Conservation (phyloP, 2,888 invertebrate species). For the Endomychus coccineus region DNA sequence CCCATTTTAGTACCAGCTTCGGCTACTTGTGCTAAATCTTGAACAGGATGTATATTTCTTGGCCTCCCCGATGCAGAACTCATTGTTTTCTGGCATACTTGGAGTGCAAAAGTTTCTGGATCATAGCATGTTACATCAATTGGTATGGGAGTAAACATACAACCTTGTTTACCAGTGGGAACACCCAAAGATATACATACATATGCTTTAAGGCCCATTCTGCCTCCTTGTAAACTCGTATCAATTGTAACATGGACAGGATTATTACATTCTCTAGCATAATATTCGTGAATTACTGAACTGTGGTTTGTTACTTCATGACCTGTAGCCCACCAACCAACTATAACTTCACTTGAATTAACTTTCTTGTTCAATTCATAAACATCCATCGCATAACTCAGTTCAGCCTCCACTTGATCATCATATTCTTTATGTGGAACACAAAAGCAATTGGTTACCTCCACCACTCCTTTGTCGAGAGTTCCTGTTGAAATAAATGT, state of each 20-base stretch:
- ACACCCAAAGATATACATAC: slow-evolving; percentile 90
- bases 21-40: slow-evolving; percentile 72
- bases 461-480: slow-evolving; percentile 85
- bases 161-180: slow-evolving; percentile 85
- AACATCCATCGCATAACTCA: slow-evolving; percentile 93
- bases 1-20: slow-evolving; percentile 77
- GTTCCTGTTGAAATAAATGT: slow-evolving; percentile 54
- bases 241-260: slow-evolving; percentile 95
- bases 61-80: slow-evolving; percentile 41
- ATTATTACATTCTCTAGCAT: slow-evolving; percentile 86
- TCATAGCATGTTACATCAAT: slow-evolving; percentile 85
- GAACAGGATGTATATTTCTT: slow-evolving; percentile 42
- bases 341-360: slow-evolving; percentile 86
- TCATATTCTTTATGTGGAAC: slow-evolving; percentile 98
- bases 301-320: slow-evolving; percentile 96
- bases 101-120: slow-evolving; percentile 79
- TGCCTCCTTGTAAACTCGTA: slow-evolving; percentile 76
- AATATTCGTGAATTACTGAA: slow-evolving; percentile 95
- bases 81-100: slow-evolving; percentile 79
- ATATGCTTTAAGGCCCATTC: slow-evolving; percentile 92
- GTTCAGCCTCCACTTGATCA: slow-evolving; percentile 95
- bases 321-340: slow-evolving; percentile 99
- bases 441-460: slow-evolving; percentile 98
- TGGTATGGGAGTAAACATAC: slow-evolving; percentile 94
- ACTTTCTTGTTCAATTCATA: slow-evolving; percentile 90